Evolutionary conservation across 1,140 invertebrate species (phyloP), one percentile per base, ranked within the genome.

Genomic region (Linepithema humile): DNA sequence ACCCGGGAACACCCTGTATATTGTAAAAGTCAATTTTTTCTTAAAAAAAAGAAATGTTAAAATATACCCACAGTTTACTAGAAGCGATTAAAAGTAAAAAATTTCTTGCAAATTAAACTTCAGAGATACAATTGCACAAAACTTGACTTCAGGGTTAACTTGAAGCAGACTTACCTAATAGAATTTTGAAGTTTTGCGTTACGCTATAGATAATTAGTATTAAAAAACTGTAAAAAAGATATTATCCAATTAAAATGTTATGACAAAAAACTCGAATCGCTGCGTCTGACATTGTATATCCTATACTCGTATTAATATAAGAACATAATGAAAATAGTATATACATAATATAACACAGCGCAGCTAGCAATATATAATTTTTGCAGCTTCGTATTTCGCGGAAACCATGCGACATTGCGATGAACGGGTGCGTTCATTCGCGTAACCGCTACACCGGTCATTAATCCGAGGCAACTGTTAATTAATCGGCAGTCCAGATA

Each of bases 401-500:
- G 32, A 65, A 70, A 23, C 10, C n/a, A 4, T 32, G 48, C 40
- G 72, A 67, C 15, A 5, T 1, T 10, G 5, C 60, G 40, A 38
- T 1, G n/a, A 77, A 32, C 73, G 43, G 3, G 12, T 32, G 26
- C 57, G 26, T 59, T 60, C 17, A 17, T 40, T 7, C 12, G 12
- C 15, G 23, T n/a, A 72, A 82, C 23, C 48, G 26, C 65, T 5
- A 29, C 65, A 70, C 40, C 82, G 62, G 48, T 26, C 69, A 64
- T 82, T 72, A 82, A 43, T 35, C 69, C 48, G 40, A 67, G 15
- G 26, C 12, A 40, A 57, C 53, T 74, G 75, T 87, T 88, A 85
- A 85, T 88, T 87, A 87, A 82, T 87, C 85, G 75, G 57, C 45
- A 38, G 23, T 2, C 32, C 55, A 69, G 64, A 70, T 84, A 87